Evolutionary conservation across 2,797 vertebrate species (phyloP), one percentile per base, ranked within the genome.

Genomic region (Cuculus canorus): DNA sequence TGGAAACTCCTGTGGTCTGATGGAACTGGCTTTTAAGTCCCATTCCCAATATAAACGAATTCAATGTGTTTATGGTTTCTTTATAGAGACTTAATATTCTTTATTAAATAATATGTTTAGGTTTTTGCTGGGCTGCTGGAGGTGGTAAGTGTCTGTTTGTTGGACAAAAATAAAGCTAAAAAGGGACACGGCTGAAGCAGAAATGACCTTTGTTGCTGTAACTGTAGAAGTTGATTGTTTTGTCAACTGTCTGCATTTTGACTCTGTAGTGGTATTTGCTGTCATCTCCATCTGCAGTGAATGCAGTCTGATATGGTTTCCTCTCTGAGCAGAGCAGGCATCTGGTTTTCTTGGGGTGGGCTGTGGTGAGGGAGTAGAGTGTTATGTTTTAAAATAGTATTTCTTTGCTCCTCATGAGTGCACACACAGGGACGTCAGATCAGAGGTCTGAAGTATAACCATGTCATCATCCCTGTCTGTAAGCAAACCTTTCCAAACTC

Each of bases 191-290:
- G 59, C 68, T 86, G 28, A 15, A 54, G 63, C 70, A 91, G 78
- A 63, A 52, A 64, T 78, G 0, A 47, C 56, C 61, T 88, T 76
- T 82, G 25, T 77, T 88, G 27, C 72, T 88, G 8, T 8, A 92
- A 64, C 66, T 86, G 17, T 94, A 64, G 75, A 95, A 63, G n/a
- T 45, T n/a, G 80, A 77, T 92, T 66, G 61, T 79, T 19, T 54
- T 50, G 50, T 78, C n/a, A 32, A 32, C 43, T n/a, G n/a, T 91
- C 28, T 87, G 60, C 59, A 77, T 93, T 90, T 91, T 95, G 82
- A 24, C 69, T 94, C 41, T 72, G 68, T 71, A 77, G 27, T 56
- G 45, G 28, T 61, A 48, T 82, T 91, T 85, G 50, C 39, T 73
- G 63, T 82, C 56, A 37, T 79, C 80, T 93, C 83, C 33, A 33